phyloP scores from a whole-genome alignment of 2,888 invertebrate species.

The Dendrolimus pini region DNA sequence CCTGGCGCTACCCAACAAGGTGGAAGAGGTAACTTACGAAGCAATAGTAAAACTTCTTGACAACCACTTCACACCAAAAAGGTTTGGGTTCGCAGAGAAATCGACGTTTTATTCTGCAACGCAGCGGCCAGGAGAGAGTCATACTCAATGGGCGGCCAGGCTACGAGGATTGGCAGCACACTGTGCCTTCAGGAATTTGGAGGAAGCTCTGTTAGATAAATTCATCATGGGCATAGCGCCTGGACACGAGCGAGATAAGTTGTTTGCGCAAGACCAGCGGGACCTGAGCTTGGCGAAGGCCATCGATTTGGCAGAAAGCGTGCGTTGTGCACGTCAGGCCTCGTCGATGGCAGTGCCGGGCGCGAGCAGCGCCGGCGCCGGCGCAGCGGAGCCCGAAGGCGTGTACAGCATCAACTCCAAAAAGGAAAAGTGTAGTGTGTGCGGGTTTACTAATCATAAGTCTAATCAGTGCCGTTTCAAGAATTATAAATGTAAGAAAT shows the following conservation, averaged over 20 bases:
- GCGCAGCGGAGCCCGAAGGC: too few relatives aligned
- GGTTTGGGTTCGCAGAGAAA: constrained; percentile 17
- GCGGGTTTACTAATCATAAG: constrained; percentile 5
- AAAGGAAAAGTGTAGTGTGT: constrained; percentile 4
- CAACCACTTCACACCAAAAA: constrained; percentile 16
- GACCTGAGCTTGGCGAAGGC: too few relatives aligned
- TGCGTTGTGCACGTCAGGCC: too few relatives aligned
- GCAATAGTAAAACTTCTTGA: constrained; percentile 7
- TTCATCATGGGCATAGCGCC: constrained; percentile 3
- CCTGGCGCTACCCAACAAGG: constrained; percentile 12
- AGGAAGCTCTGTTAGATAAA: constrained; percentile 8
- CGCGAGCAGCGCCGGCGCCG: too few relatives aligned
- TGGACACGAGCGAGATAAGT: too few relatives aligned
- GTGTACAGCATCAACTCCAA: too few relatives aligned
- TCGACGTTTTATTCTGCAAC: constrained; percentile 20
- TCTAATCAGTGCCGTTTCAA: too few relatives aligned
- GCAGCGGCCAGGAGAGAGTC: constrained; percentile 16
- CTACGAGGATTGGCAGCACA: constrained; percentile 16
- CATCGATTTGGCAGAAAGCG: too few relatives aligned
- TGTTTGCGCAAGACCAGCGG: too few relatives aligned
- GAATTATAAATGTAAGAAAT: too few relatives aligned
- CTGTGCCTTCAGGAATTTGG: constrained; percentile 16
- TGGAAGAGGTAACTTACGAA: constrained; percentile 11
- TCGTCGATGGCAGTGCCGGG: too few relatives aligned
- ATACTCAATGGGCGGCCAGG: constrained; percentile 18